Percentiles rank a stretch among this genome's conserved stretches.
These are phyloP conservation scores for Antennarius maculatus DNA, from an alignment of 2,797 vertebrate species.

Conservation along the genomic window DNA sequence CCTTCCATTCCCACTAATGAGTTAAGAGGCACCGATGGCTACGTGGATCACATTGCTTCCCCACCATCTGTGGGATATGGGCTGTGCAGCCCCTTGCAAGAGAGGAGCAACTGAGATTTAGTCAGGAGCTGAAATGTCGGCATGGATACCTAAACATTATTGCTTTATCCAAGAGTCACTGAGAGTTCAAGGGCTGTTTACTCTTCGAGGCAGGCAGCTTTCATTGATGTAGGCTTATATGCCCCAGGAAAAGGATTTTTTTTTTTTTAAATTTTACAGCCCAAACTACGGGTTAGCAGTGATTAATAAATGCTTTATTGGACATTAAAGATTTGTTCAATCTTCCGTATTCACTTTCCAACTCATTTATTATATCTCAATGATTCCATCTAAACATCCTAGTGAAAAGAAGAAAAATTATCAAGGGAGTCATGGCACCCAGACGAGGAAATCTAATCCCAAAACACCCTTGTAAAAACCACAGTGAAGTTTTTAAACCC, in stretches of 20 bases:
- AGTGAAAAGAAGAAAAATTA: neutral
- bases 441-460: neutral
- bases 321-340: neutral
- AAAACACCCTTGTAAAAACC: neutral
- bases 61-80: slow-evolving; percentile 51
- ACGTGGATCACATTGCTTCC: slow-evolving; percentile 41
- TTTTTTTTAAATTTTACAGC: neutral
- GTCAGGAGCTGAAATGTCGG: slow-evolving; percentile 45
- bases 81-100: slow-evolving; percentile 40
- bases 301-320: slow-evolving; percentile 7
- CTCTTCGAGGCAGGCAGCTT: neutral
- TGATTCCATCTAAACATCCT: neutral
- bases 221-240: neutral
- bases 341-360: neutral
- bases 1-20: slow-evolving; percentile 57
- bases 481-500: neutral
- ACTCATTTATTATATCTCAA: neutral
- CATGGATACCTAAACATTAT: slow-evolving; percentile 30
- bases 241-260: neutral
- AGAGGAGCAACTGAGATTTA: slow-evolving; percentile 41
- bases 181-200: slow-evolving; percentile 54
- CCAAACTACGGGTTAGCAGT: neutral
- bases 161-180: slow-evolving; percentile 44
- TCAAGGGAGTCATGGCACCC: neutral
- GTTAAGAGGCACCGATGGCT: slow-evolving; percentile 40